Conservation (phyloP, 1,140 invertebrate species). For the Zaprionus inermis region DNA sequence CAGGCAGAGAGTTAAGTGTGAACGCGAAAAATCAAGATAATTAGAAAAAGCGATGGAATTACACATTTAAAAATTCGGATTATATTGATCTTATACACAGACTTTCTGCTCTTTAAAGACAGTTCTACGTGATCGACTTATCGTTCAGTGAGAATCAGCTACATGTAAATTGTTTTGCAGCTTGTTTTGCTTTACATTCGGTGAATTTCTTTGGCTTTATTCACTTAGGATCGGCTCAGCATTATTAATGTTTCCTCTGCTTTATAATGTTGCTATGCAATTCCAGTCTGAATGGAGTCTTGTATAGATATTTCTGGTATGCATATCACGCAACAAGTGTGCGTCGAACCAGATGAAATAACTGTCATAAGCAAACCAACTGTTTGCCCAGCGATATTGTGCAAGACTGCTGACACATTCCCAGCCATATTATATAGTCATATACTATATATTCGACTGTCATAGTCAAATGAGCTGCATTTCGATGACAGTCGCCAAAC, state of each 20-base stretch:
- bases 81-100: too few relatives aligned
- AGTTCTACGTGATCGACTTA: too few relatives aligned
- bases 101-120: too few relatives aligned
- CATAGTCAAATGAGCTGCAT: neutral
- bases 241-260: neutral
- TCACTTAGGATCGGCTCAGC: neutral
- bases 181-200: neutral
- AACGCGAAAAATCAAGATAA: too few relatives aligned
- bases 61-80: too few relatives aligned
- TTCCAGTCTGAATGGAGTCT: neutral
- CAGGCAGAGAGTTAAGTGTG: too few relatives aligned
- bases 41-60: too few relatives aligned
- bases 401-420: neutral
- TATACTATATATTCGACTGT: neutral
- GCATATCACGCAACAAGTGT: slow-evolving; percentile 23
- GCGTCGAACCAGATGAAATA: neutral
- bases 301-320: neutral
- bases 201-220: neutral
- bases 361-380: slow-evolving; percentile 14
- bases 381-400: neutral
- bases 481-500: neutral
- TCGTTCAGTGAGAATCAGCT: too few relatives aligned
- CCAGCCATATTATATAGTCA: neutral
- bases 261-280: neutral
- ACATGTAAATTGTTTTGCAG: too few relatives aligned